Conservation (phyloP, 2,888 invertebrate genomes). For the Andrena haemorrhoa region DNA sequence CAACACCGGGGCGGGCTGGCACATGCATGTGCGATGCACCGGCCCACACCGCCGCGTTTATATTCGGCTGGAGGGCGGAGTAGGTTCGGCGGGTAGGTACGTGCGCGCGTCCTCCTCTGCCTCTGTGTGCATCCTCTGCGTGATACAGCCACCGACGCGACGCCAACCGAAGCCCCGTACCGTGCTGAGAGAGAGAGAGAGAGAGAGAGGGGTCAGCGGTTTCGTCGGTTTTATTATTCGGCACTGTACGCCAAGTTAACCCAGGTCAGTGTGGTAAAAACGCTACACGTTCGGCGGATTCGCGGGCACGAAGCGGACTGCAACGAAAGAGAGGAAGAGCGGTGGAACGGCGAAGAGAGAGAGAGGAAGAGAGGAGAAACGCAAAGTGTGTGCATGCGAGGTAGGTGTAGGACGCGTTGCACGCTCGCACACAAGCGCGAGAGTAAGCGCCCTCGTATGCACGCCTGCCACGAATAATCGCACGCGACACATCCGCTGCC, state of each 20-base stretch:
- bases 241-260: slow-evolving; percentile 81
- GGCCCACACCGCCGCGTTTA: slow-evolving; percentile 61
- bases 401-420: slow-evolving; percentile 4
- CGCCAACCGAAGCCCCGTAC: neutral
- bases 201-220: slow-evolving; percentile 77
- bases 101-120: slow-evolving; percentile 6
- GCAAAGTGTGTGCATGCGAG: slow-evolving; percentile 32
- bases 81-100: slow-evolving; percentile 41
- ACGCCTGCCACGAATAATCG: slow-evolving; percentile 71
- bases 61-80: slow-evolving; percentile 69
- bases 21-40: slow-evolving; percentile 27
- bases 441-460: slow-evolving; percentile 64
- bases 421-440: slow-evolving; percentile 31
- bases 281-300: slow-evolving; percentile 66
- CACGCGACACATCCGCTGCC: slow-evolving; percentile 76
- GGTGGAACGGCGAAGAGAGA: slow-evolving; percentile 9
- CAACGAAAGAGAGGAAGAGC: slow-evolving; percentile 41
- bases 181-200: slow-evolving; percentile 53
- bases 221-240: slow-evolving; percentile 82
- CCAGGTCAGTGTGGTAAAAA: slow-evolving; percentile 82
- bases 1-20: slow-evolving; percentile 10
- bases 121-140: slow-evolving; percentile 26
- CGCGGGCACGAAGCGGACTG: slow-evolving; percentile 47
- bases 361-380: slow-evolving; percentile 30
- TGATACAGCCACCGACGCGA: neutral